Percentiles rank a stretch among this genome's conserved stretches.
phyloP scores from a whole-genome alignment of 2,113 vertebrate species.

The Hepsetus odoe region DNA sequence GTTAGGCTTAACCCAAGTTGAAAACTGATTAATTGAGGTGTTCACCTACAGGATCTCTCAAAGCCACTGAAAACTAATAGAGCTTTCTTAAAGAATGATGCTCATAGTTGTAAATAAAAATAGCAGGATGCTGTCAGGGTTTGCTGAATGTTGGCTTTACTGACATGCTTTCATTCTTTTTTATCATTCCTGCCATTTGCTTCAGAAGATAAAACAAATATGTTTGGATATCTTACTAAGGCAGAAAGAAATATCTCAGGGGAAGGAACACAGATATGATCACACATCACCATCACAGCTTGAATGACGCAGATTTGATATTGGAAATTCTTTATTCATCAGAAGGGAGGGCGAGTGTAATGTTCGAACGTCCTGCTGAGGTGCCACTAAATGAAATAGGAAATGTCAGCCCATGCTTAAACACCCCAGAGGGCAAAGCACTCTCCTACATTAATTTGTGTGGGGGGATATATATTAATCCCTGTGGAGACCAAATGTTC shows the following conservation, averaged over 20 bases:
- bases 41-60: too few species aligned
- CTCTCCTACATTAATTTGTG: constrained; percentile 33
- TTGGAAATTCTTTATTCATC: constrained; percentile 40
- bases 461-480: background rate
- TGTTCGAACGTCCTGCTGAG: constrained; percentile 38
- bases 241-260: background rate
- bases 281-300: background rate
- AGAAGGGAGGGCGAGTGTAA: constrained; percentile 35
- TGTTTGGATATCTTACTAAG: background rate
- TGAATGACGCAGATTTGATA: constrained; percentile 38
- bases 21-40: too few species aligned
- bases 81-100: background rate
- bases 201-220: background rate
- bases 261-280: constrained; percentile 18
- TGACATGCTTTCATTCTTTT: background rate
- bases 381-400: constrained; percentile 51
- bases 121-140: background rate
- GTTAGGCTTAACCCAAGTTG: too few species aligned
- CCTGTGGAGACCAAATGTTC: background rate
- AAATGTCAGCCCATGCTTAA: constrained; percentile 44
- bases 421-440: constrained; percentile 11
- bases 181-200: constrained; percentile 1
- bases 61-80: too few species aligned
- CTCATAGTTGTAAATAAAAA: background rate
- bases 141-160: background rate